Evolutionary conservation across 1,140 invertebrate species (phyloP).

Genomic region (Harlomillsia oculata): DNA sequence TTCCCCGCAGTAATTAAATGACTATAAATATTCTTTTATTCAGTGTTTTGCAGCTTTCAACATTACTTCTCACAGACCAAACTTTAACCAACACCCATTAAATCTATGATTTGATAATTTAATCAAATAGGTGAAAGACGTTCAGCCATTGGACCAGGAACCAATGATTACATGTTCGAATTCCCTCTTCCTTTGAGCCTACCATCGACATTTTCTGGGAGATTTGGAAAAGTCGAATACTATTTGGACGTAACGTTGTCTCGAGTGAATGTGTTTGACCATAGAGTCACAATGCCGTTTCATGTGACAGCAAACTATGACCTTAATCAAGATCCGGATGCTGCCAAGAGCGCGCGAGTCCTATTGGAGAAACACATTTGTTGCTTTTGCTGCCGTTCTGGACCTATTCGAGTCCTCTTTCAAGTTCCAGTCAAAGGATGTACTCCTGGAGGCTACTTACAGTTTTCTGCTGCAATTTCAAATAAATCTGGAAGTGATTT

Average conservation of each 20-base stretch:
- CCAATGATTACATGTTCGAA: conserved; percentile 7
- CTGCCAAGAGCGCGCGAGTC: conserved; percentile 14
- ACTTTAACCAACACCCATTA: neutral
- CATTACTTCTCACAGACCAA: neutral
- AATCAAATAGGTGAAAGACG: conserved; percentile 1
- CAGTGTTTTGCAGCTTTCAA: too few relatives aligned
- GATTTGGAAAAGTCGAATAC: conserved; percentile 23
- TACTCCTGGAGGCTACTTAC: conserved; percentile 18
- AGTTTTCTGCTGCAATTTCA: conserved; percentile 18
- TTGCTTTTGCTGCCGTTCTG: conserved; percentile 21
- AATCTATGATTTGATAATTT: neutral
- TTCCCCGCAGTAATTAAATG: conserved; percentile 1
- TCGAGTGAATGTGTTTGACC: conserved; percentile 3
- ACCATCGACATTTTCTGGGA: conserved; percentile 12
- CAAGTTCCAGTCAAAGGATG: conserved; percentile 20
- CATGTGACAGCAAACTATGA: conserved; percentile 20
- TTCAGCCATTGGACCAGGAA: conserved; percentile 7
- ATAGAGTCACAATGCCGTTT: conserved; percentile 22
- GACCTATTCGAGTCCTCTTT: conserved; percentile 21
- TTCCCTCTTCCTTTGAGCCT: conserved; percentile 16
- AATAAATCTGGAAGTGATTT: conserved; percentile 15
- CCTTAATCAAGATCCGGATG: conserved; percentile 13
- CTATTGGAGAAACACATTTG: conserved; percentile 17
- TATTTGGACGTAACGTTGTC: conserved; percentile 16
- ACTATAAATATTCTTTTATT: too few relatives aligned